These are phyloP conservation scores for Helicoverpa zea DNA, from an alignment of 1,140 invertebrate species.

Conservation along the genomic window DNA sequence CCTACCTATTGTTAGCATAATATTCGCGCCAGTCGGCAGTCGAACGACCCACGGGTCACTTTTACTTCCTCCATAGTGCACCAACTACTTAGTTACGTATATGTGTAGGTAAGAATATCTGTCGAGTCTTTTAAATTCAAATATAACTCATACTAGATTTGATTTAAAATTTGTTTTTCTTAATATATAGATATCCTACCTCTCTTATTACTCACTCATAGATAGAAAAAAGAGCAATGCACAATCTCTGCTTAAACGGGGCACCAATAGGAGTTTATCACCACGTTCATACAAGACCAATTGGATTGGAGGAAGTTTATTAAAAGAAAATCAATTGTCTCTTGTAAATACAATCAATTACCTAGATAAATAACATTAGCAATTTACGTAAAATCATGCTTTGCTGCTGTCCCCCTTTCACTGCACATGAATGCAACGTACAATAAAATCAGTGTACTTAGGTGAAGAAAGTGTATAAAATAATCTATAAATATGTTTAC, in stretches of 20 bases:
- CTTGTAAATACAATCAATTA: background rate
- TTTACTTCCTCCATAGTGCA: slow-evolving; percentile 34
- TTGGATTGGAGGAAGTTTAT: too few species aligned
- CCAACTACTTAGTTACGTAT: too few species aligned
- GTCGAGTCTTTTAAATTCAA: too few species aligned
- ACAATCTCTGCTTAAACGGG: too few species aligned
- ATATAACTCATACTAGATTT: too few species aligned
- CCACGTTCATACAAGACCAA: too few species aligned
- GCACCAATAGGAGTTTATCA: too few species aligned
- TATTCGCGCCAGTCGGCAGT: background rate
- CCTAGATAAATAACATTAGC: background rate
- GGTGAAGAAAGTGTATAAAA: background rate
- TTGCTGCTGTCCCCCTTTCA: slow-evolving; percentile 1
- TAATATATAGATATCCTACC: too few species aligned
- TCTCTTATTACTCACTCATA: too few species aligned
- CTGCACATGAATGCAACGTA: slow-evolving; percentile 2
- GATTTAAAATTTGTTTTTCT: too few species aligned
- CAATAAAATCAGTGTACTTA: background rate
- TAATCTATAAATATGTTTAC: background rate
- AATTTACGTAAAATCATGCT: slow-evolving; percentile 2
- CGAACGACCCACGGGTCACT: slow-evolving; percentile 25
- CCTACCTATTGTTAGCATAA: slow-evolving; percentile 28
- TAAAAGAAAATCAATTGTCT: background rate
- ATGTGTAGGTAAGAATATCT: background rate
- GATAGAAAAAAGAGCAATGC: too few species aligned